Evolutionary conservation across 2,888 invertebrate species (phyloP), one percentile per base, ranked within the genome.

Genomic region (Serrognathus titanus): DNA sequence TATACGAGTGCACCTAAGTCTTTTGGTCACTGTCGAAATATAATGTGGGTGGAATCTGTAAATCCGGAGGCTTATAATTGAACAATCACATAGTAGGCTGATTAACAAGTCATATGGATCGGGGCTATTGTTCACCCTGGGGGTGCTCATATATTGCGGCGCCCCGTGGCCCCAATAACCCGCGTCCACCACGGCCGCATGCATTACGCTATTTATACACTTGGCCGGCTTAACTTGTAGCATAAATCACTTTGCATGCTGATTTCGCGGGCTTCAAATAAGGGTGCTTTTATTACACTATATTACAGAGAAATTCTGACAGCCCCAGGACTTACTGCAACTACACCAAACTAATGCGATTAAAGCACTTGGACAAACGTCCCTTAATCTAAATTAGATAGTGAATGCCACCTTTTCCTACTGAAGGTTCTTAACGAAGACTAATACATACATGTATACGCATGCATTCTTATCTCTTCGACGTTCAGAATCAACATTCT

Each of bases 201-300:
- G 61, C 63, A 64, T 65, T 63, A 65, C 60, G 57, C 61, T 58
- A 59, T 59, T 63, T 63, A 64, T 61, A 63, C 62, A 61, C 60
- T 62, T 61, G 60, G 61, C 61, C 59, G 58, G 64, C 62, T 64
- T 65, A 66, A 62, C 61, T 60, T 59, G 58, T 57, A 55, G 60
- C 65, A 67, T 67, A 67, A 66, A 67, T 67, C 67, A 67, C 67
- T 62, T 61, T 62, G 56, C 63, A 63, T 66, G 65, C 64, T 67
- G 67, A 67, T 64, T 67, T 65, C 60, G 61, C 57, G 55, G 60
- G 58, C 63, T 54, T 53, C 56, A 63, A 57, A 52, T 60, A 53
- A 57, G 63, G 63, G 60, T 47, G 59, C 57, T 51, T 62, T 56
- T 60, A 57, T 55, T 53, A 39, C 36, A 53, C 41, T 41, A 43